Percentiles rank a stretch among this genome's conserved stretches.
Evolutionary conservation across 2,113 vertebrate genomes (phyloP).

Genomic region (Euleptes europaea): DNA sequence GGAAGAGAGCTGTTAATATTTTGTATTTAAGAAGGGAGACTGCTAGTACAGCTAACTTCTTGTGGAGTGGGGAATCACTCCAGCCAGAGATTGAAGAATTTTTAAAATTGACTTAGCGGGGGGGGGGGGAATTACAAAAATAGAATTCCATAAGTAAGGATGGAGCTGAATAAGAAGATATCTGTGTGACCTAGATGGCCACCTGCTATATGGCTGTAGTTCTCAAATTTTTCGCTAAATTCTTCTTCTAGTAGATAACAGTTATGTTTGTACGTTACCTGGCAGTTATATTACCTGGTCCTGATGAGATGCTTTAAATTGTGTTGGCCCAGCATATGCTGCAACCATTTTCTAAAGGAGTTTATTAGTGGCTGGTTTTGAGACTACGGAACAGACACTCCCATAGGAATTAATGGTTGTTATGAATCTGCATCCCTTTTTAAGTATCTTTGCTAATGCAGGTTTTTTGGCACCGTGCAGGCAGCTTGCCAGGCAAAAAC

Average conservation of each 20-base stretch:
- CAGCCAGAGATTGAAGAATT: not conserved
- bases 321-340: not conserved
- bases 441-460: not conserved
- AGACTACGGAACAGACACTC: not conserved
- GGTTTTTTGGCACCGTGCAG: not conserved
- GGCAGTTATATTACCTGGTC: not conserved
- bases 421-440: not conserved
- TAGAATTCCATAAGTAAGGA: not conserved
- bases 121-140: not conserved
- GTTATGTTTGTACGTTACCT: not conserved
- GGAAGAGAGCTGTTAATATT: not conserved
- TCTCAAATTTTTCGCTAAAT: not conserved
- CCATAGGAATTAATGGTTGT: not conserved
- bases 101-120: not conserved
- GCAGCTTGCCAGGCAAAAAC: not conserved
- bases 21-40: not conserved
- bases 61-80: not conserved
- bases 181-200: not conserved
- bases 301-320: not conserved
- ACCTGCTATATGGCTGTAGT: not conserved
- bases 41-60: not conserved
- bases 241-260: not conserved
- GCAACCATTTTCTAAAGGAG: not conserved
- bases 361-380: not conserved
- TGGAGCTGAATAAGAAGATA: not conserved